Evolutionary conservation across 1,140 invertebrate species (phyloP).

Genomic region (Diploscapter pachys): DNA sequence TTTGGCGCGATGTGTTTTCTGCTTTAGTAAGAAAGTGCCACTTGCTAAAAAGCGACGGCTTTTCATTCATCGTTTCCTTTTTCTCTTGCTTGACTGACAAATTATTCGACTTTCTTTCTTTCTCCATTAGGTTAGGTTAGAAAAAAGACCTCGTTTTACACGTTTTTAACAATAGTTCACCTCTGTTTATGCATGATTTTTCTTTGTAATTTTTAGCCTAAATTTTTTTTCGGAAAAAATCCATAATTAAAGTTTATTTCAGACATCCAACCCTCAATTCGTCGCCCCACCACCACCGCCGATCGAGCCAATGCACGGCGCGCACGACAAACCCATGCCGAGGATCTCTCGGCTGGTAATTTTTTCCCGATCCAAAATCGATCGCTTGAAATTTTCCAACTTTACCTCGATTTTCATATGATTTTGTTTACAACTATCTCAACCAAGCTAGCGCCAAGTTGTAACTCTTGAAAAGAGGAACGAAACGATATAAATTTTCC

Average conservation of each 20-base stretch:
- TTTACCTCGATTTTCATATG: too few relatives aligned
- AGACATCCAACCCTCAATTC: conserved; percentile 31
- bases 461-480: not conserved
- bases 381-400: not conserved
- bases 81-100: too few relatives aligned
- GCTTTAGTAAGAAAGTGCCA: too few relatives aligned
- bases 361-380: not conserved
- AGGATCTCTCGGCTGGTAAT: conserved; percentile 35
- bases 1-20: too few relatives aligned
- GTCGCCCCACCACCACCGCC: conserved; percentile 33
- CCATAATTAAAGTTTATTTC: conserved; percentile 9
- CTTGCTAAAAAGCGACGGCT: too few relatives aligned
- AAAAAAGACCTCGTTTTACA: too few relatives aligned
- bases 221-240: not conserved
- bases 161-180: too few relatives aligned
- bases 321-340: conserved; percentile 22
- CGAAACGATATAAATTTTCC: not conserved
- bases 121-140: too few relatives aligned
- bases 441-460: not conserved
- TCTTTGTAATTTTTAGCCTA: not conserved
- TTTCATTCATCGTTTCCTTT: too few relatives aligned
- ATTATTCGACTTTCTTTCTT: too few relatives aligned
- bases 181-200: not conserved
- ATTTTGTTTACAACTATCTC: too few relatives aligned
- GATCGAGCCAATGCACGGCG: conserved; percentile 17